Conservation (phyloP, 2,113 vertebrate genomes). For the Thalassarche chlororhynchos region DNA sequence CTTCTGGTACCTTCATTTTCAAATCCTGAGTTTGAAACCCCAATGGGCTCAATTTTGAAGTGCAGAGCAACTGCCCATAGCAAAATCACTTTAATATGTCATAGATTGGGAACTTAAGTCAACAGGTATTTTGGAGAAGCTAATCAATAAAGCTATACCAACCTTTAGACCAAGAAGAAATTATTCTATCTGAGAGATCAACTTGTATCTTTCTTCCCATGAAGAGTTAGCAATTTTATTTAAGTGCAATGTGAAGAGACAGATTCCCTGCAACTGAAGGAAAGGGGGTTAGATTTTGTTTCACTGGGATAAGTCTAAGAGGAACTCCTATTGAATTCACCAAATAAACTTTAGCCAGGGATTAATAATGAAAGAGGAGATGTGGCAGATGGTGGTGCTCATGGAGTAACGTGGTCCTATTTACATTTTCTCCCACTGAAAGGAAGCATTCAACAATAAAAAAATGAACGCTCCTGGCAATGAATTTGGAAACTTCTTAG, state of each 20-base stretch:
- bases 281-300: background rate
- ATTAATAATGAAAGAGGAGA: background rate
- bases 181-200: background rate
- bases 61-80: background rate
- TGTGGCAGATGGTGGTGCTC: background rate
- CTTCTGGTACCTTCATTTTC: background rate
- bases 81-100: background rate
- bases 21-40: background rate
- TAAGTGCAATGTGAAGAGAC: background rate
- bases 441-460: background rate
- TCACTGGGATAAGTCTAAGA: background rate
- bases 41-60: background rate
- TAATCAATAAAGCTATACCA: background rate
- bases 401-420: background rate
- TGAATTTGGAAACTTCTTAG: background rate
- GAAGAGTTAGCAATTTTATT: background rate
- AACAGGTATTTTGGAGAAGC: background rate
- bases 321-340: background rate
- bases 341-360: background rate
- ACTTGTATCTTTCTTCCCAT: background rate
- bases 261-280: background rate
- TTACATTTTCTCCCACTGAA: slow-evolving; percentile 4
- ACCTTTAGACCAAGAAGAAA: background rate
- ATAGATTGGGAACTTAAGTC: background rate
- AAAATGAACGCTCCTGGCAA: background rate